Percentiles rank a stretch among this genome's conserved stretches.
These are phyloP conservation scores for Paradisaea rubra DNA, from an alignment of 2,113 vertebrate species.

Conservation along the genomic window DNA sequence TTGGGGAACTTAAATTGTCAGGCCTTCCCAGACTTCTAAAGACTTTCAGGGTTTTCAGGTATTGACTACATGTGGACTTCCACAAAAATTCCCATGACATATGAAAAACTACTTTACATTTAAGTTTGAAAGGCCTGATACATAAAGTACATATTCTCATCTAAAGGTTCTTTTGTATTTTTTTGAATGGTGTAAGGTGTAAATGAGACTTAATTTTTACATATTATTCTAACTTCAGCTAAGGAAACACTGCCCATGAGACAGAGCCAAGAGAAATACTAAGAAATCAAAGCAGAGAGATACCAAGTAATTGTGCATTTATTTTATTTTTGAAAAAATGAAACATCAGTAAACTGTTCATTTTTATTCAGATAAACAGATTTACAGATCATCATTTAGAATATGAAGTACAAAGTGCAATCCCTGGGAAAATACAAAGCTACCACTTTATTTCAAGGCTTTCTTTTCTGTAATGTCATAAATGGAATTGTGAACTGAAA, in stretches of 20 bases:
- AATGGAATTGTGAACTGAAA: background rate
- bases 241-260: background rate
- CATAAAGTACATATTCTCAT: background rate
- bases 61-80: background rate
- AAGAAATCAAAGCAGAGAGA: background rate
- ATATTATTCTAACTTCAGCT: background rate
- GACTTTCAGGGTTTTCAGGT: background rate
- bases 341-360: background rate
- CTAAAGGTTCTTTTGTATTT: background rate
- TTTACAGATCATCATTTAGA: background rate
- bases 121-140: background rate
- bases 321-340: background rate
- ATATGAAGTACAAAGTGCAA: background rate
- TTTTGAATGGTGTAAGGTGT: background rate
- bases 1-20: background rate
- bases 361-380: background rate
- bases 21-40: background rate
- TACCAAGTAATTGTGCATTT: background rate
- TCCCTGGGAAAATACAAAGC: background rate
- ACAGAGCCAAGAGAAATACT: background rate
- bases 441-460: background rate
- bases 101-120: background rate
- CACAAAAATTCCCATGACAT: background rate
- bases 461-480: background rate
- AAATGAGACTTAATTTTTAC: background rate